Conservation (phyloP, 2,113 vertebrate species). For the Pteruthius melanotis region DNA sequence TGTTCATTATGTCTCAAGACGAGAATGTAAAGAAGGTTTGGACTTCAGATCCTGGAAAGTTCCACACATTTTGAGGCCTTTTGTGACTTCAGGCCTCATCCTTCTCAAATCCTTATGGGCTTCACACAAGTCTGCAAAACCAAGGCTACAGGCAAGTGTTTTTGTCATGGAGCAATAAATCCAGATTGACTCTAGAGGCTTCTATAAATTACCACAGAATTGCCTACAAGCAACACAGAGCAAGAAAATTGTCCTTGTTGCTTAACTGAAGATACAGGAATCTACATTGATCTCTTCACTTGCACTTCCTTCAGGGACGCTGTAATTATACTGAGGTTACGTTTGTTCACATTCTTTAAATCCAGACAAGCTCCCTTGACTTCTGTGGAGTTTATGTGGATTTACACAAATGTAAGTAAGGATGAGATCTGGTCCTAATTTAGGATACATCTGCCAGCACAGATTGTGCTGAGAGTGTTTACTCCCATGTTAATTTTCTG, state of each 20-base stretch:
- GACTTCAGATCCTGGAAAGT: not conserved
- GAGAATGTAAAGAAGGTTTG: not conserved
- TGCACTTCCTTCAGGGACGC: not conserved
- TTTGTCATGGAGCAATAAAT: not conserved
- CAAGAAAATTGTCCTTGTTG: not conserved
- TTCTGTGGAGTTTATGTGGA: not conserved
- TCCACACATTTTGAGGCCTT: not conserved
- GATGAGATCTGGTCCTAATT: not conserved
- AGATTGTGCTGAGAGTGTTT: not conserved
- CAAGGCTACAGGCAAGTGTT: not conserved
- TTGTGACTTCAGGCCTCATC: not conserved
- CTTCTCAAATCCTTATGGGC: not conserved
- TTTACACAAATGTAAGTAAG: not conserved
- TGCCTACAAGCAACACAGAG: not conserved
- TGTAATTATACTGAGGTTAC: not conserved
- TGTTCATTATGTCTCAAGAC: not conserved
- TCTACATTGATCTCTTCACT: not conserved
- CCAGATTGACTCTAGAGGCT: not conserved
- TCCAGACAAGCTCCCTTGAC: not conserved
- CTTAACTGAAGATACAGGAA: not conserved
- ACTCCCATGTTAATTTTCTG: not conserved
- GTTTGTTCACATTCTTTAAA: not conserved
- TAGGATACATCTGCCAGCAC: not conserved
- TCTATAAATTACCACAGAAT: not conserved
- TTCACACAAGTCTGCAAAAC: not conserved